phyloP scores from a whole-genome alignment of 2,888 invertebrate species.

The Sphaeridia pumilis region DNA sequence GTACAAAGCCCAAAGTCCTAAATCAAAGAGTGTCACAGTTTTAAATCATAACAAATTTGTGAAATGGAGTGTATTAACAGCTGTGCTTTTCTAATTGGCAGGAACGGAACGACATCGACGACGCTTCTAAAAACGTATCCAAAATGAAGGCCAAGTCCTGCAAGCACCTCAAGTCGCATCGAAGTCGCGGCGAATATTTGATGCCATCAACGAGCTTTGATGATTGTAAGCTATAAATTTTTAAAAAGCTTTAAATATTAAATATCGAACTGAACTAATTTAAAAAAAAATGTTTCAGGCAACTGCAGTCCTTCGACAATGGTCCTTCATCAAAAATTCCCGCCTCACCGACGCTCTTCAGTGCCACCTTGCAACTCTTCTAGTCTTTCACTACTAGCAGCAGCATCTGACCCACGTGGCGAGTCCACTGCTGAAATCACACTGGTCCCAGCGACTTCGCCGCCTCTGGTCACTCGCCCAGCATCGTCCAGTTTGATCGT shows the following conservation, averaged over 20 bases:
- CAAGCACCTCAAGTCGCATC: constrained; percentile 21
- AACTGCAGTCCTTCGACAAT: too few species aligned
- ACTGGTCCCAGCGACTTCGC: neutral
- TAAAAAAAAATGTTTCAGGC: too few species aligned
- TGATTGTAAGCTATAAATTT: constrained; percentile 5
- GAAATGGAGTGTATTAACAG: neutral
- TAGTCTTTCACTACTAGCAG: too few species aligned
- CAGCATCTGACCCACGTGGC: too few species aligned
- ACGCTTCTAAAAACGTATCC: constrained; percentile 9
- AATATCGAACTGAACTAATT: neutral
- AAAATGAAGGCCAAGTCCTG: constrained; percentile 22
- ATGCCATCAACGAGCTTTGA: constrained; percentile 14
- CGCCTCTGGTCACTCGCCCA: neutral
- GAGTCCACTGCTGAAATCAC: neutral
- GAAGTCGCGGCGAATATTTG: constrained; percentile 22
- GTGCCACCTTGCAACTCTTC: too few species aligned
- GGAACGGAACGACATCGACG: constrained; percentile 19
- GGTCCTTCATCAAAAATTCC: too few species aligned
- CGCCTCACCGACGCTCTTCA: neutral
- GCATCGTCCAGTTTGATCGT: neutral
- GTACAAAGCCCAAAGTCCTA: too few species aligned
- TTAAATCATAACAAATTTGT: too few species aligned
- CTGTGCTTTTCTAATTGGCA: neutral
- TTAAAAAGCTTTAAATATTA: neutral
- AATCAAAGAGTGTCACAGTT: too few species aligned